Base-by-base conservation (phyloP, 2,797 vertebrate species). In the Scyliorhinus canicula region DNA sequence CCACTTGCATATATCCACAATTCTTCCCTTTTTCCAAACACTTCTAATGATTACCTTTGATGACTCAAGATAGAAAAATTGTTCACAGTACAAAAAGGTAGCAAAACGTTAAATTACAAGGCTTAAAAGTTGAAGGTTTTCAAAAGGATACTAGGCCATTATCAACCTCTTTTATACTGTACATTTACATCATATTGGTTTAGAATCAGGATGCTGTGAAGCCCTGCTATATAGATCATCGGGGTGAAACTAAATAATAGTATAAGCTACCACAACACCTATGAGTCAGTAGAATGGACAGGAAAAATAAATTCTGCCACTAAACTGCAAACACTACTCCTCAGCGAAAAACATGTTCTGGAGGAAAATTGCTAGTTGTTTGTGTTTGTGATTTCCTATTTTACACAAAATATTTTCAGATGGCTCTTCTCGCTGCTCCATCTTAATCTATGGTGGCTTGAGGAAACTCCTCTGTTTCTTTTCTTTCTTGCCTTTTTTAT, bases 381-480 rank as follows among this genome's bases (percentile, higher is more conserved):
- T 94, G 93, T 52, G 47, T 94, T 94, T 71, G 47, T 93, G 26
- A 50, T 71, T 94, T 94, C 63, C 65, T 74, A 94, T 94, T 69
- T 69, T 94, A 24, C 11, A 28, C 71, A 74, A 74, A 69, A 74
- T 71, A 31, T 28, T 90, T n/a, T 35, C 67, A 71, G 65, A 47
- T 47, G 16, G 93, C 99, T 97, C 99, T 97, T 99, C 99, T 95
- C 99, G 98, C 97, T 99, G 99, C 95, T 99, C 99, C 99, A 99
- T 99, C 97, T 99, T 99, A 96, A 99, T 99, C 98, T 99, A 99
- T 0, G 99, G 99, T 67, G 99, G 99, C 96, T 99, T 99, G 95
- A 99, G 98, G 97, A 99, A 99, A 95, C 99, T 98, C 95, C 99
- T 97, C 95, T 98, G 98, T 96, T 99, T 99, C 97, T 99, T 99